Conservation (phyloP, 2,113 vertebrate species). For the Cyanoramphus novaezelandiae region DNA sequence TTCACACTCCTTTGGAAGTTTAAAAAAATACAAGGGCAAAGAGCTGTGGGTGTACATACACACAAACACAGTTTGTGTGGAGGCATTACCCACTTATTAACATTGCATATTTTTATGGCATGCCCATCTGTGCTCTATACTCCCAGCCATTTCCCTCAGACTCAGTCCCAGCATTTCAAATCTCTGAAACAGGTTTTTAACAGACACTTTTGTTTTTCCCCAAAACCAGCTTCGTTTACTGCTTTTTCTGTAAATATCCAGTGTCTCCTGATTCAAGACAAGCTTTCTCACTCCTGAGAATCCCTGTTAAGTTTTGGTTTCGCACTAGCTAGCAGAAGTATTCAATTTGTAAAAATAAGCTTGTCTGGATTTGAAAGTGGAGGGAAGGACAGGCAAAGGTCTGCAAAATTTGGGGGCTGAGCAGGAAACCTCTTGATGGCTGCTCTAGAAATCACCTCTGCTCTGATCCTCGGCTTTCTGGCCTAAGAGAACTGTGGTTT, state of each 20-base stretch:
- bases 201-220: not conserved
- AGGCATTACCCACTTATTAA: not conserved
- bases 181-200: not conserved
- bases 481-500: not conserved
- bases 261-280: not conserved
- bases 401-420: not conserved
- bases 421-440: fast-evolving
- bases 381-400: not conserved
- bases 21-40: not conserved
- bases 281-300: not conserved
- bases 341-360: not conserved
- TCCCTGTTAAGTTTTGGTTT: not conserved
- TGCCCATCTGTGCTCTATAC: not conserved
- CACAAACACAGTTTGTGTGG: not conserved
- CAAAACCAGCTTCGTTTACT: not conserved
- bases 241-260: not conserved
- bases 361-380: not conserved
- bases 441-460: not conserved
- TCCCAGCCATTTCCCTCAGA: not conserved
- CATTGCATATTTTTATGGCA: not conserved
- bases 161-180: not conserved
- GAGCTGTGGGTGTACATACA: not conserved
- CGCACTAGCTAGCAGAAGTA: not conserved
- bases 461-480: not conserved
- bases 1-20: not conserved